Evolutionary conservation across 1,140 invertebrate genomes (phyloP), one percentile per base, ranked within the genome.

Genomic region (Aphis craccivora): DNA sequence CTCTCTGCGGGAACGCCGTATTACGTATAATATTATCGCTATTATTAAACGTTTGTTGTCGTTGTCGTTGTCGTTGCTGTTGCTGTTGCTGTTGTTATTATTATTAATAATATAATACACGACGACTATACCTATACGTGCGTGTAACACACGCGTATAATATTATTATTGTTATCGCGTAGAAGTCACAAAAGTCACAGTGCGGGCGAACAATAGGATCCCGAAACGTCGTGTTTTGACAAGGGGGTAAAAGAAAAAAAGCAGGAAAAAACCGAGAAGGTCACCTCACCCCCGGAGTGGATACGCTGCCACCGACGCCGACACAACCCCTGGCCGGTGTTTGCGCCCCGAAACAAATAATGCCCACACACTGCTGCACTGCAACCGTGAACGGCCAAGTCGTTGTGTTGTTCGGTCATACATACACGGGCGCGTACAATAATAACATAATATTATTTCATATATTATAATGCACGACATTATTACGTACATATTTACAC

Each of bases 201-300:
- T 20, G 48, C 35, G 30, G 35, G 40, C 40, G 37, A 18, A 91
- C 90, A 92, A 92, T 83, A 22, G 76, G 76, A 25, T 35, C 25
- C 45, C 51, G 8, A 84, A 40, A 37, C 43, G 43, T 22, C 76
- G 45, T 92, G 91, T 92, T 92, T 92, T 92, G 91, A 92, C 91
- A 92, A 90, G 20, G 91, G 90, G 55, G n/a, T 0, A 1, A 8
- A 90, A 14, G 4, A 25, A 35, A 45, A 45, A 81, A n/a, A 91
- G 43, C 30, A 90, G 67, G 67, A 53, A 55, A 45, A 76, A 60
- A 35, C 55, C 25, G 81, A 83, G 81, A 83, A 83, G 81, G 51
- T n/a, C 86, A 23, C 60, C 30, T 67, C 48, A 25, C 53, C 51
- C 88, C n/a, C 51, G 51, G 35, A n/a, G 37, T 4, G 89, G 6